Base-by-base conservation (phyloP, 2,888 invertebrate species). In the Lymantria monacha region DNA sequence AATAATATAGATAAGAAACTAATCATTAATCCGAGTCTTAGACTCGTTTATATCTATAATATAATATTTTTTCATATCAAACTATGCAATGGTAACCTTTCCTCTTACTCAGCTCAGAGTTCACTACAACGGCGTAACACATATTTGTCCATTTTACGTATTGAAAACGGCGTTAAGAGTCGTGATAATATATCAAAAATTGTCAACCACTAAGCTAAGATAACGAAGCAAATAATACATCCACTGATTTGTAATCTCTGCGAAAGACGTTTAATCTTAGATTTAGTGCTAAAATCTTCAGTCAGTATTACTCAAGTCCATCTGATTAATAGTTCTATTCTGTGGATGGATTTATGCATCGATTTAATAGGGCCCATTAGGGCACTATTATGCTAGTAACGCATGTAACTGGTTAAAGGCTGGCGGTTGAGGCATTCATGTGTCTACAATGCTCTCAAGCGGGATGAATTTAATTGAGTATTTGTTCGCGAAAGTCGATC, bases 301-400 rank as follows among this genome's bases (percentile, higher is more conserved):
- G 52, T 14, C 8, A 12, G 43, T 37, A 48, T 56, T 44, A 56
- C 46, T 48, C 50, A 56, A 50, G 54, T 10, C 40, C 38, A 42
- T 44, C 63, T 72, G 85, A 86, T 86, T 78, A 83, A 83, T 83
- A 67, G 79, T 66, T 68, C 77, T 75, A 85, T 85, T 86, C 79
- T 83, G 57, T 60, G 48, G 75, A 77, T 72, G 77, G 82, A 85
- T 86, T 85, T 84, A 85, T 81, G 77, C 68, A 63, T 73, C 74
- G 76, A 75, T 77, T 80, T 75, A 81, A 72, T 70, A 61, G 68
- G 46, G 59, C 70, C 77, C 67, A 79, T 82, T 83, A 80, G 69
- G 59, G 68, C 50, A 70, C 69, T 71, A 77, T 79, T 80, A 80
- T 71, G 63, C 70, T 59, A 69, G 67, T 72, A 76, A 74, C 74